phyloP scores from a whole-genome alignment of 2,113 vertebrate genomes.

The Boulengeromyrus knoepffleri region DNA sequence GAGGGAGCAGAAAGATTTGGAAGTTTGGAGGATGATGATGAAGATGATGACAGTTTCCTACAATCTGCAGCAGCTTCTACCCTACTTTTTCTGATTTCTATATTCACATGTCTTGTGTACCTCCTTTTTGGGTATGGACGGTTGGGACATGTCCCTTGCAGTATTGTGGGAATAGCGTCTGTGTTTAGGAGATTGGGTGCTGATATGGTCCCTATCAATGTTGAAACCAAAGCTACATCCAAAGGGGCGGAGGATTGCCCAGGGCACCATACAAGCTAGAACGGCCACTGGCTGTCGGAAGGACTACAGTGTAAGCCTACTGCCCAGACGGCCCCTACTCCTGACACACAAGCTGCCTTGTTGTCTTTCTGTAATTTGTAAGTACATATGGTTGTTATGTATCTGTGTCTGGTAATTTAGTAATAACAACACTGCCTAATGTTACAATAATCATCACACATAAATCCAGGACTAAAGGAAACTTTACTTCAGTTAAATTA shows the following conservation, averaged over 20 bases:
- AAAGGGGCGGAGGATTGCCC: too few species aligned
- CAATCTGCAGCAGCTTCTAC: constrained; percentile 49
- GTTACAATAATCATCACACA: neutral
- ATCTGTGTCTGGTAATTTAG: neutral
- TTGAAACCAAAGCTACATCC: too few species aligned
- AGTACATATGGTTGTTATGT: neutral
- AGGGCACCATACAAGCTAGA: neutral
- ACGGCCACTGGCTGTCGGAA: neutral
- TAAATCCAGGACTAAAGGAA: neutral
- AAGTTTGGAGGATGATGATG: constrained; percentile 60
- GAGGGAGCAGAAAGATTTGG: constrained; percentile 92
- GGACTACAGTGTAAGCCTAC: neutral
- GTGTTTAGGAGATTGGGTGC: too few species aligned
- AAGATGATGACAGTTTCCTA: constrained; percentile 91
- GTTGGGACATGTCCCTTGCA: neutral
- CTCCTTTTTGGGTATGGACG: neutral
- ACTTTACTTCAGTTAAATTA: neutral
- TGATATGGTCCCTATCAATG: too few species aligned
- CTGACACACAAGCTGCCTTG: neutral
- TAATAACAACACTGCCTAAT: neutral
- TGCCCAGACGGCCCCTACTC: neutral
- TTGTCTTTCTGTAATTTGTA: neutral
- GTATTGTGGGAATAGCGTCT: neutral
- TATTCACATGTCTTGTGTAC: neutral
- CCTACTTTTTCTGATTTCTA: neutral